Evolutionary conservation across 2,888 invertebrate species (phyloP).

Genomic region (Matsumyia berberina): DNA sequence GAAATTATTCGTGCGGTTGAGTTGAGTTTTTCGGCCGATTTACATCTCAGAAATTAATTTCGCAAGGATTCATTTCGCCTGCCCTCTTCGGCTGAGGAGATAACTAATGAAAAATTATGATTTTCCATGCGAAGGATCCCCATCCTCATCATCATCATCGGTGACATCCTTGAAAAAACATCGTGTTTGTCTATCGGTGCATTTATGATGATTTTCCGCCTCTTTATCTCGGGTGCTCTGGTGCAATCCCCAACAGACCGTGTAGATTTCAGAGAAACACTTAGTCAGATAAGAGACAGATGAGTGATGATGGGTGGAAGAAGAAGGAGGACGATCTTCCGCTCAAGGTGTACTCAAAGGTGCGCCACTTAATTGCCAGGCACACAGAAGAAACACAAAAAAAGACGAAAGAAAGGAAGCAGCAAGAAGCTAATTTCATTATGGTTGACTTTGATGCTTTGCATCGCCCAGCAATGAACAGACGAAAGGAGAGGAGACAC

Average conservation of each 20-base stretch:
- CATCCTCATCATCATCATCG: slow-evolving; percentile 6
- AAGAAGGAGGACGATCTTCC: slow-evolving; percentile 54
- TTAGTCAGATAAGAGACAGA: slow-evolving; percentile 4
- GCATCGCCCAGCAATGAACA: slow-evolving; percentile 54
- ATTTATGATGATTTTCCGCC: slow-evolving; percentile 65
- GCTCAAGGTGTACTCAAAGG: slow-evolving; percentile 75
- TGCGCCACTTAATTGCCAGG: slow-evolving; percentile 76
- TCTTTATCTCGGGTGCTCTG: slow-evolving; percentile 38
- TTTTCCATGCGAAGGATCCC: slow-evolving; percentile 56
- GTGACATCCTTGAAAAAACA: slow-evolving; percentile 64
- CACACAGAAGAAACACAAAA: slow-evolving; percentile 55
- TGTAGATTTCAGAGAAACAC: slow-evolving; percentile 18
- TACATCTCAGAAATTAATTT: slow-evolving; percentile 70
- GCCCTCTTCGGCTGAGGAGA: slow-evolving; percentile 47
- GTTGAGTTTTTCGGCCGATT: slow-evolving; percentile 58
- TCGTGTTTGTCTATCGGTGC: slow-evolving; percentile 72
- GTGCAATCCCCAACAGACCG: slow-evolving; percentile 68
- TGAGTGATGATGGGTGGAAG: slow-evolving; percentile 1
- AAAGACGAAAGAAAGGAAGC: slow-evolving; percentile 5
- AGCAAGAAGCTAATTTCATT: slow-evolving; percentile 73
- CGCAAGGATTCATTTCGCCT: slow-evolving; percentile 44
- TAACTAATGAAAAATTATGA: slow-evolving; percentile 61
- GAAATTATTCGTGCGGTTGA: slow-evolving; percentile 57
- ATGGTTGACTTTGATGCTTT: slow-evolving; percentile 75
- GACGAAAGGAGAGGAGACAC: slow-evolving; percentile 58